Evolutionary conservation across 2,113 vertebrate species (phyloP).

Genomic region (Indicator maculatus): DNA sequence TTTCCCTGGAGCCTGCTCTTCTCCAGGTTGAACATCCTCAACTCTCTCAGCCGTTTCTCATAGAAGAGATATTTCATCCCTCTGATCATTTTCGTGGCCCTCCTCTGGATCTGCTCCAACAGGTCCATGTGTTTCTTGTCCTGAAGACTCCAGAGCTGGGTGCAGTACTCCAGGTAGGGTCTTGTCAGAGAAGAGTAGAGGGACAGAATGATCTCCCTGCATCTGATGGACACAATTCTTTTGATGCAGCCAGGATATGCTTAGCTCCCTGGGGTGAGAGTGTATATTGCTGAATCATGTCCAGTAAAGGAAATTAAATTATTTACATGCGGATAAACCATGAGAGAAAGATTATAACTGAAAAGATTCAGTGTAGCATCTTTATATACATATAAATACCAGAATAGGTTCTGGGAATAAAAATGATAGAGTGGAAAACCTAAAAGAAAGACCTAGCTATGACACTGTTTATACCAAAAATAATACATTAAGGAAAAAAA

Average conservation of each 20-base stretch:
- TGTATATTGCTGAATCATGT: accelerated
- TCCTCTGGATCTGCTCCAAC: neutral
- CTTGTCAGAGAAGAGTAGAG: neutral
- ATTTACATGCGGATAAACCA: neutral
- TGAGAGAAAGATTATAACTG: neutral
- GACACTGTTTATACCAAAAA: neutral
- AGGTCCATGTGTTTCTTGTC: neutral
- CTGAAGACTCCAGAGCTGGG: neutral
- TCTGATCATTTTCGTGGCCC: no score
- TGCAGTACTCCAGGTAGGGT: accelerated
- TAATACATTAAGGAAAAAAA: neutral
- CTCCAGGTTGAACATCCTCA: neutral
- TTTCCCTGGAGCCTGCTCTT: neutral
- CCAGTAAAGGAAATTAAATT: neutral
- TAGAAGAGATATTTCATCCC: neutral
- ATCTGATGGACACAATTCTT: neutral
- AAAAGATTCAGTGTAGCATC: neutral
- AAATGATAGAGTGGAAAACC: neutral
- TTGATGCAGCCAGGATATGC: accelerated
- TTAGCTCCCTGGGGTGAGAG: neutral
- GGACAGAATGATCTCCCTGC: neutral
- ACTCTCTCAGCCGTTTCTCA: neutral
- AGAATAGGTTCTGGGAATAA: neutral
- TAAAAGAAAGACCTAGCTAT: neutral
- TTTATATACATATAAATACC: neutral